These are phyloP conservation scores for Parazoanthus atlanticus DNA, from an alignment of 92 coral and sea anemone species.

Conservation along the genomic window DNA sequence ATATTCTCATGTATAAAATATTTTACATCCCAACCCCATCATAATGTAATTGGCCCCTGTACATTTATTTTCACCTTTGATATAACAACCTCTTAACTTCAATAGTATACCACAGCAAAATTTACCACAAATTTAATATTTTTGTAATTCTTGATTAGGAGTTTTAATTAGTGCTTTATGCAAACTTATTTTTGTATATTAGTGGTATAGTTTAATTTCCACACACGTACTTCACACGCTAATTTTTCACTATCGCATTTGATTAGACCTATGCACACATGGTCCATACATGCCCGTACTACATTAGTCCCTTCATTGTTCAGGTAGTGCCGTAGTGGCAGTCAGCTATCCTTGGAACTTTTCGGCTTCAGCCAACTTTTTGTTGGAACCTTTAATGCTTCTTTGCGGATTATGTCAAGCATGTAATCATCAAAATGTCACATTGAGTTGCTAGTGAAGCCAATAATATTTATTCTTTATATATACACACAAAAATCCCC, in stretches of 20 bases:
- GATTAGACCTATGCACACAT: neutral
- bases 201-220: neutral
- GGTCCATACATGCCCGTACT: slow-evolving; percentile 21
- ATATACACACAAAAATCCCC: too few relatives aligned
- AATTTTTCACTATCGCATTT: slow-evolving; percentile 1
- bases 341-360: slow-evolving; percentile 1
- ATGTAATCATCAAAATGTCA: neutral
- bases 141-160: too few relatives aligned
- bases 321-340: slow-evolving; percentile 6
- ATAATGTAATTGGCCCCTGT: too few relatives aligned
- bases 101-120: too few relatives aligned
- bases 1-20: too few relatives aligned
- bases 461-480: neutral
- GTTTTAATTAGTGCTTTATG: too few relatives aligned
- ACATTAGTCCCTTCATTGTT: slow-evolving; percentile 8
- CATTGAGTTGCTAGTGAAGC: slow-evolving; percentile 6
- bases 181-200: too few relatives aligned
- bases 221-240: neutral
- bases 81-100: too few relatives aligned
- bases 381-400: neutral
- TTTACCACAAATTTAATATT: too few relatives aligned
- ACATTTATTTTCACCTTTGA: too few relatives aligned
- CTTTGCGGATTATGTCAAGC: neutral
- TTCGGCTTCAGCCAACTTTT: neutral
- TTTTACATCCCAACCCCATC: too few relatives aligned